Percentiles rank a stretch among this genome's conserved stretches.
These are phyloP conservation scores for Pyrrhia umbra DNA, from an alignment of 2,888 invertebrate genomes.

Conservation along the genomic window DNA sequence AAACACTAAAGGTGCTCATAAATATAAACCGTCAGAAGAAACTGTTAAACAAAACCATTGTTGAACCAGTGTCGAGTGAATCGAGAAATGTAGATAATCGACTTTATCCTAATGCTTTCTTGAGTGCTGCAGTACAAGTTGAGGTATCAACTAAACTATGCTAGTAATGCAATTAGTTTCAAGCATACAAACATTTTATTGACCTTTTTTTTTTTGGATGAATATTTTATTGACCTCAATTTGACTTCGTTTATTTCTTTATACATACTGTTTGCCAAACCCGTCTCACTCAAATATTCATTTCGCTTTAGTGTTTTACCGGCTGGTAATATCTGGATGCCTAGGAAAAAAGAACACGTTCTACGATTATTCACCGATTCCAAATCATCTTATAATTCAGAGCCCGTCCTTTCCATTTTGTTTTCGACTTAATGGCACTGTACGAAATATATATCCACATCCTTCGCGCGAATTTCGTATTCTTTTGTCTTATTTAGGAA, in stretches of 20 bases:
- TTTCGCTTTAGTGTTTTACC: constrained; percentile 13
- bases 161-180: constrained; percentile 19
- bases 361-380: constrained; percentile 44
- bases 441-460: constrained; percentile 29
- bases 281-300: constrained; percentile 11
- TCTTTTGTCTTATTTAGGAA: constrained; percentile 51
- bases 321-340: constrained; percentile 17
- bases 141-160: constrained; percentile 12
- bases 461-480: constrained; percentile 35
- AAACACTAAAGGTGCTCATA: constrained; percentile 28
- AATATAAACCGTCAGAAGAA: constrained; percentile 39
- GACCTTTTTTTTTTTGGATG: no score
- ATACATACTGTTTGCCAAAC: constrained; percentile 7
- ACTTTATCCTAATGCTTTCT: constrained; percentile 27
- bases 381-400: constrained; percentile 50
- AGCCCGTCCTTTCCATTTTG: constrained; percentile 48
- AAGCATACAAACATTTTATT: constrained; percentile 10
- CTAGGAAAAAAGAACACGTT: constrained; percentile 25
- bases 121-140: constrained; percentile 23
- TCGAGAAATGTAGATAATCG: constrained; percentile 23
- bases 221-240: constrained; percentile 18
- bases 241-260: constrained; percentile 13
- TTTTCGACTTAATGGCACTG: constrained; percentile 43
- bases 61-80: constrained; percentile 22
- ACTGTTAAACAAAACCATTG: constrained; percentile 28